A percentile compares a stretch with the other conserved stretches of the same genome.
Evolutionary conservation across 2,113 vertebrate species (phyloP).

Genomic region (Eclectus roratus): DNA sequence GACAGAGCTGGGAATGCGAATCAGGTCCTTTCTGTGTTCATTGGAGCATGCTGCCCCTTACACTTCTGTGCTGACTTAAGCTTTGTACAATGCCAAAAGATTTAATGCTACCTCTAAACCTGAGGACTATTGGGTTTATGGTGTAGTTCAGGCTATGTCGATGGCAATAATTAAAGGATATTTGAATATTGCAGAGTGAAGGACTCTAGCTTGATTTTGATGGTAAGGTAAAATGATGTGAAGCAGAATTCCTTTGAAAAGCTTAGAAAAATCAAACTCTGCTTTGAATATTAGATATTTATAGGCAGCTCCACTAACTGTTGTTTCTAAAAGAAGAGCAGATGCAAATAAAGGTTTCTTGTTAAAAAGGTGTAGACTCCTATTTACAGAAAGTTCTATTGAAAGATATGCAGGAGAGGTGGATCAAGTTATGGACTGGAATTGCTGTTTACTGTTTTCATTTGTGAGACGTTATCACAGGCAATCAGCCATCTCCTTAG

Average conservation of each 20-base stretch:
- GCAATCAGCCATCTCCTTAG: not conserved
- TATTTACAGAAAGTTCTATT: not conserved
- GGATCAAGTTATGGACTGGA: not conserved
- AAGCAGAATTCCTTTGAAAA: not conserved
- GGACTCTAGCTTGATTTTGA: not conserved
- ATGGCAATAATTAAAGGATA: not conserved
- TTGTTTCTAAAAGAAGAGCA: not conserved
- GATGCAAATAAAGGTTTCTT: not conserved
- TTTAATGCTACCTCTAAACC: not conserved
- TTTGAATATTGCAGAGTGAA: not conserved
- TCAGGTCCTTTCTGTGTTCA: not conserved
- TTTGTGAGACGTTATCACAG: not conserved
- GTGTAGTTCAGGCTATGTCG: not conserved
- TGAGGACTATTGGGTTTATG: not conserved
- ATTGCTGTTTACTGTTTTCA: not conserved
- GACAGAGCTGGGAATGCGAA: not conserved
- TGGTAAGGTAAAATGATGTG: not conserved
- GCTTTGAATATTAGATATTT: not conserved
- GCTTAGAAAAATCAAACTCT: not conserved
- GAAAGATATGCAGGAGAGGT: not conserved
- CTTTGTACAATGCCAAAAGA: not conserved
- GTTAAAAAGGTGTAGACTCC: not conserved
- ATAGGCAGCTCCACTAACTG: not conserved
- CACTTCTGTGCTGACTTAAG: not conserved
- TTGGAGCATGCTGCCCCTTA: not conserved